Conservation (phyloP, 2,888 invertebrate species). For the Junonia oenone region DNA sequence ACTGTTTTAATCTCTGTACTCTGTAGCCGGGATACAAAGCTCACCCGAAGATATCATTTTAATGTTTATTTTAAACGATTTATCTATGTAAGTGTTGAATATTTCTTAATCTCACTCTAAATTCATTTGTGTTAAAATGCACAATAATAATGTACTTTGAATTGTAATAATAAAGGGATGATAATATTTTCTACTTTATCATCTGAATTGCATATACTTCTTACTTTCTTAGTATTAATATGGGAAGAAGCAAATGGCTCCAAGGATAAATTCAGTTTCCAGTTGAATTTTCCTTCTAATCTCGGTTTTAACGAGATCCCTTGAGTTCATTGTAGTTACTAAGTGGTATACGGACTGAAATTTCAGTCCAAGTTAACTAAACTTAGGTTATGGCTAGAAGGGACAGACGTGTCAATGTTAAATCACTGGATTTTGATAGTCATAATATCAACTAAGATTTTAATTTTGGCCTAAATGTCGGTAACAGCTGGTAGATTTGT, state of each 20-base stretch:
- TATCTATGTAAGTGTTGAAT: no score
- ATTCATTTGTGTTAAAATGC: no score
- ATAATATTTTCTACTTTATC: not conserved
- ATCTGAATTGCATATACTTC: not conserved
- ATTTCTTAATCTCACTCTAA: no score
- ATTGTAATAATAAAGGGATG: not conserved
- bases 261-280: slow-evolving; percentile 8
- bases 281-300: slow-evolving; percentile 9
- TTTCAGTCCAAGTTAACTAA: slow-evolving; percentile 3
- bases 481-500: not conserved
- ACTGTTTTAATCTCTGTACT: no score
- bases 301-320: slow-evolving; percentile 23
- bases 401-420: not conserved
- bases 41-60: no score
- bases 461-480: not conserved
- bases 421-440: not conserved
- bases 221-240: not conserved
- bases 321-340: slow-evolving; percentile 17
- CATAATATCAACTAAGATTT: not conserved
- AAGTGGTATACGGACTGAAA: not conserved
- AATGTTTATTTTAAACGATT: no score
- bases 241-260: slow-evolving; percentile 2
- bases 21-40: no score
- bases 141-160: no score
- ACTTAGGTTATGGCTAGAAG: slow-evolving; percentile 3